These are phyloP conservation scores for Orthochromis indermauri DNA, from an alignment of 2,113 vertebrate genomes.

Conservation along the genomic window DNA sequence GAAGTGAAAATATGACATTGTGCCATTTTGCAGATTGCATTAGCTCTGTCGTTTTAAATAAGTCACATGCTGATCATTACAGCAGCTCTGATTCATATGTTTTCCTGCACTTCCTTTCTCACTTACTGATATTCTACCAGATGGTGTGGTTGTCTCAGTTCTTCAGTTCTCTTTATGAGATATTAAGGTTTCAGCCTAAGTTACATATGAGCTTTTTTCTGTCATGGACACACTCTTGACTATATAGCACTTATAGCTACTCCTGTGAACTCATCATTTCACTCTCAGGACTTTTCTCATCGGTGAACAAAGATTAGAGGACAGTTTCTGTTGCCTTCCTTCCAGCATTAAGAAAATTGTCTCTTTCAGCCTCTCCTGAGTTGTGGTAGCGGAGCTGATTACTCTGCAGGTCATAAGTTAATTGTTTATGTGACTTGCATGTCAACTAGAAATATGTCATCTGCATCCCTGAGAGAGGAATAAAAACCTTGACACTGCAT, in stretches of 20 bases:
- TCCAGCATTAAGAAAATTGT: conserved; percentile 9
- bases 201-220: background rate
- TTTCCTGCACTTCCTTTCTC: background rate
- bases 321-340: background rate
- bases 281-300: conserved; percentile 10
- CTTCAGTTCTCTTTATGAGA: background rate
- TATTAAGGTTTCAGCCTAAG: background rate
- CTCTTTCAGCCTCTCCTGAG: conserved; percentile 8
- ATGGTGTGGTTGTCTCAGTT: background rate
- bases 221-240: background rate
- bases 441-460: conserved; percentile 22
- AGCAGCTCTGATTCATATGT: background rate
- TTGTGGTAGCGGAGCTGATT: background rate
- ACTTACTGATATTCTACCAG: background rate
- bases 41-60: background rate
- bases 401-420: conserved; percentile 42
- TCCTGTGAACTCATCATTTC: conserved; percentile 12
- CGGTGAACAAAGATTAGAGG: conserved; percentile 17
- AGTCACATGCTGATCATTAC: background rate
- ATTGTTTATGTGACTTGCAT: conserved; percentile 49
- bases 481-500: background rate
- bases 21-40: background rate
- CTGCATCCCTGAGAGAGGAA: background rate
- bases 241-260: background rate
- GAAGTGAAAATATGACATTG: background rate